Evolutionary conservation across 2,888 invertebrate genomes (phyloP).

Genomic region (Dasypolia templi): DNA sequence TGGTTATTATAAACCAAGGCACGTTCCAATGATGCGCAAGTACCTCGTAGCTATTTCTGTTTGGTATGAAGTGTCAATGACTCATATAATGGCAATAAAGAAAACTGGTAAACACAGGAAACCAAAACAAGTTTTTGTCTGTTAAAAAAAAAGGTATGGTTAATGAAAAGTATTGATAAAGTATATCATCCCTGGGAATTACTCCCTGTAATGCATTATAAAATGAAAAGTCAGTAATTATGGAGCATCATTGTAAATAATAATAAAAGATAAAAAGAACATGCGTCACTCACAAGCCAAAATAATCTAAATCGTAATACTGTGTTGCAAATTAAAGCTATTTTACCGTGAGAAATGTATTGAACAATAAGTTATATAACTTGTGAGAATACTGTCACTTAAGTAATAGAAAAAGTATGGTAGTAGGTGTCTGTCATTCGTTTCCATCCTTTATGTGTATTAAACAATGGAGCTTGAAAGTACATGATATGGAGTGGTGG

Average conservation of each 20-base stretch:
- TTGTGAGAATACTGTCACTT: constrained; percentile 40
- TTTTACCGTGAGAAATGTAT: constrained; percentile 50
- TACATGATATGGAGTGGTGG: constrained; percentile 23
- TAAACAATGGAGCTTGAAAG: constrained; percentile 36
- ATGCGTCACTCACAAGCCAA: constrained; percentile 13
- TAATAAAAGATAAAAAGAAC: not conserved
- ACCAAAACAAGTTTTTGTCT: not conserved
- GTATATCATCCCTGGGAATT: not conserved
- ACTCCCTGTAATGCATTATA: not conserved
- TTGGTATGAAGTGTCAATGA: constrained; percentile 17
- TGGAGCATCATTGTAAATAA: not conserved
- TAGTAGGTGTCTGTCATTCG: constrained; percentile 3
- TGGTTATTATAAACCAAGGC: constrained; percentile 28
- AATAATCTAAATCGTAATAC: constrained; percentile 6
- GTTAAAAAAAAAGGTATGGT: not conserved
- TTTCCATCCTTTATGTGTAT: not conserved
- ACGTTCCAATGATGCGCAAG: constrained; percentile 7
- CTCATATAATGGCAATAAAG: constrained; percentile 2
- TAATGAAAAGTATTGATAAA: not conserved
- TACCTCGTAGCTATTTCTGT: constrained; percentile 5
- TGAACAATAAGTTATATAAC: constrained; percentile 49
- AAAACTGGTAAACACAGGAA: constrained; percentile 12
- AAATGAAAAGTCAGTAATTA: not conserved
- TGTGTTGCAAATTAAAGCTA: constrained; percentile 24
- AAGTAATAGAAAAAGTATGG: not conserved